These are phyloP conservation scores for Altica lythri DNA, from an alignment of 2,888 invertebrate species.

Conservation along the genomic window DNA sequence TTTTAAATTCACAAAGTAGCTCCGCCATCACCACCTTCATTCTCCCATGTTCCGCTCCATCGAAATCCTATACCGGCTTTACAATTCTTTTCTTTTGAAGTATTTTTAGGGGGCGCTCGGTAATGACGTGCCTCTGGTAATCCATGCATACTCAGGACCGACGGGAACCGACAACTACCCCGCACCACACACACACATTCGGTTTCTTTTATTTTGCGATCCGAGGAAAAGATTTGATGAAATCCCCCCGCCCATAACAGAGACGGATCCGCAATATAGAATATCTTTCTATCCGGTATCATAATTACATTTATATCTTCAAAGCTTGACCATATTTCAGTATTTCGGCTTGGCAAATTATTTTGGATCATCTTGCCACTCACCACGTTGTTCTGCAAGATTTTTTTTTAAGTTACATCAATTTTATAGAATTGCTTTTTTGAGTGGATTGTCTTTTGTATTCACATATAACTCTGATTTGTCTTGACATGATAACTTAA, in stretches of 20 bases:
- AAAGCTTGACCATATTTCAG: too few relatives aligned
- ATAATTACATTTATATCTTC: too few relatives aligned
- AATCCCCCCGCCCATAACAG: constrained; percentile 35
- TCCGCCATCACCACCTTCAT: constrained; percentile 16
- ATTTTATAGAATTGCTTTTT: too few relatives aligned
- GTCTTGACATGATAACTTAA: too few relatives aligned
- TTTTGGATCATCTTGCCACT: too few relatives aligned
- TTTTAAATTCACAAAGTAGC: constrained; percentile 17
- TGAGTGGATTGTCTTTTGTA: too few relatives aligned
- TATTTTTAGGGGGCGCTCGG: constrained; percentile 51
- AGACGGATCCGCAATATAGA: too few relatives aligned
- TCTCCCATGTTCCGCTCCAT: constrained; percentile 31
- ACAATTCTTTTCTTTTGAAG: constrained; percentile 51
- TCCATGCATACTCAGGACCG: constrained; percentile 54
- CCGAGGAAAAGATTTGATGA: constrained; percentile 44
- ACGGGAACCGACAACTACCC: constrained; percentile 42
- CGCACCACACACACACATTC: constrained; percentile 41
- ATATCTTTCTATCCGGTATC: too few relatives aligned
- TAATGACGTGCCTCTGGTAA: constrained; percentile 56
- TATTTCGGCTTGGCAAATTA: too few relatives aligned
- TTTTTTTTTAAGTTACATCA: too few relatives aligned
- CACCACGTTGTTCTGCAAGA: too few relatives aligned
- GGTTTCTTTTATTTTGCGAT: constrained; percentile 43
- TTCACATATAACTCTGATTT: too few relatives aligned
- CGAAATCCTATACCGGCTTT: constrained; percentile 35